Percentiles rank a stretch among this genome's conserved stretches.
phyloP scores from a whole-genome alignment of 2,113 vertebrate genomes.

The Zapornia atra region DNA sequence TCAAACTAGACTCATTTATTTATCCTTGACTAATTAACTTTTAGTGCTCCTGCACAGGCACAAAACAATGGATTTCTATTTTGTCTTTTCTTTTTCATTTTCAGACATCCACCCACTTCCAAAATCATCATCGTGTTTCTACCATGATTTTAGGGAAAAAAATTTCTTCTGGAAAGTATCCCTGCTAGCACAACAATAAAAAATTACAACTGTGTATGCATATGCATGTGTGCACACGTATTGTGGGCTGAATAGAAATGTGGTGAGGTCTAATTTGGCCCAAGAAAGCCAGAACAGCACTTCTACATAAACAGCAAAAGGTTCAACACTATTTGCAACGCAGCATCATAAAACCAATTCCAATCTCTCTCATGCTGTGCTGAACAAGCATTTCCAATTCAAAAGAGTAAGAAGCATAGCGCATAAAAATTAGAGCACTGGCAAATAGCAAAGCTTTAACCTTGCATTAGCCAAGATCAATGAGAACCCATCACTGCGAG shows the following conservation, averaged over 20 bases:
- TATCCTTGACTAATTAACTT: neutral
- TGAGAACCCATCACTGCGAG: neutral
- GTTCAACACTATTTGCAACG: neutral
- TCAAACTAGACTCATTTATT: neutral
- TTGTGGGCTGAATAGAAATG: neutral
- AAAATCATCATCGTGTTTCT: constrained; percentile 7
- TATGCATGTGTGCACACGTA: neutral
- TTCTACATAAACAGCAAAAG: neutral
- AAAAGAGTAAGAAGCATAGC: constrained; percentile 19
- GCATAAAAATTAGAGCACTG: neutral
- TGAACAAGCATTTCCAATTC: constrained; percentile 26
- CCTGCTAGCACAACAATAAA: neutral
- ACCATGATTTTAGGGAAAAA: neutral
- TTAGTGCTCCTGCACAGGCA: neutral
- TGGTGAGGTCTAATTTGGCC: constrained; percentile 26
- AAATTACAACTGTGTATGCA: neutral
- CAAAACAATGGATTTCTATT: constrained; percentile 1
- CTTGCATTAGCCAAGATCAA: constrained; percentile 50
- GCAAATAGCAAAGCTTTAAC: constrained; percentile 55
- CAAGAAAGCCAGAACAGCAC: constrained; percentile 41
- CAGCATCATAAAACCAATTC: neutral
- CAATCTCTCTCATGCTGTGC: neutral
- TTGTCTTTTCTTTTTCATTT: neutral
- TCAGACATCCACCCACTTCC: neutral
- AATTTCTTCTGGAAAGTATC: neutral